Conservation (phyloP, 2,888 invertebrate species). For the Thecocarcelia acutangulata region DNA sequence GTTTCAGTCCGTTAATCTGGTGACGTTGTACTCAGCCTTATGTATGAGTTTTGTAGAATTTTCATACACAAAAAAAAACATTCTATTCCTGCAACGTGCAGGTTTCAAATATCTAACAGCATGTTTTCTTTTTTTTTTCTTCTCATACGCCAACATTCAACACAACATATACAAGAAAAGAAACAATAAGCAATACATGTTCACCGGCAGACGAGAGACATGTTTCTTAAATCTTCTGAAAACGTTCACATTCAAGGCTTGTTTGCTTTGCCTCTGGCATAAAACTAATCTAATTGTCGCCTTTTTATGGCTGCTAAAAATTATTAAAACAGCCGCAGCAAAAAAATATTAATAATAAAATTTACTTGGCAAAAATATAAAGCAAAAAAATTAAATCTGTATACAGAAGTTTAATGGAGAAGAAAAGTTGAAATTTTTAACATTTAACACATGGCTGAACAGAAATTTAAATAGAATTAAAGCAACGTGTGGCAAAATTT, state of each 20-base stretch:
- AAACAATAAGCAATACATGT: neutral
- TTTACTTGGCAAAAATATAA: neutral
- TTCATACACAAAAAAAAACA: slow-evolving; percentile 24
- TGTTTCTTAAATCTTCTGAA: neutral
- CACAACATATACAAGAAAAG: neutral
- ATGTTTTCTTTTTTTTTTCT: neutral
- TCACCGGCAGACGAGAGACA: neutral
- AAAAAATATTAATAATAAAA: neutral
- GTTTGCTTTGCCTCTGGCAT: slow-evolving; percentile 20
- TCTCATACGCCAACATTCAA: neutral
- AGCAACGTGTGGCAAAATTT: too few relatives aligned
- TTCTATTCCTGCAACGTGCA: slow-evolving; percentile 8
- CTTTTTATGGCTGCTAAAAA: slow-evolving; percentile 1
- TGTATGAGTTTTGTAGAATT: slow-evolving; percentile 13
- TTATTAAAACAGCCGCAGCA: neutral
- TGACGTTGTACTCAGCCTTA: neutral
- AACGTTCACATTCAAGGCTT: slow-evolving; percentile 5
- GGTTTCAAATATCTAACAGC: slow-evolving; percentile 16
- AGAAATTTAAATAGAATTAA: too few relatives aligned
- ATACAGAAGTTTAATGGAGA: neutral
- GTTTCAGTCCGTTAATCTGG: neutral
- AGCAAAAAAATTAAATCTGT: too few relatives aligned
- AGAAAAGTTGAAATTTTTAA: neutral
- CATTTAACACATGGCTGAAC: neutral
- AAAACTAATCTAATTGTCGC: slow-evolving; percentile 30